These are phyloP conservation scores for Galleria mellonella DNA, from an alignment of 1,140 invertebrate genomes.

Conservation along the genomic window DNA sequence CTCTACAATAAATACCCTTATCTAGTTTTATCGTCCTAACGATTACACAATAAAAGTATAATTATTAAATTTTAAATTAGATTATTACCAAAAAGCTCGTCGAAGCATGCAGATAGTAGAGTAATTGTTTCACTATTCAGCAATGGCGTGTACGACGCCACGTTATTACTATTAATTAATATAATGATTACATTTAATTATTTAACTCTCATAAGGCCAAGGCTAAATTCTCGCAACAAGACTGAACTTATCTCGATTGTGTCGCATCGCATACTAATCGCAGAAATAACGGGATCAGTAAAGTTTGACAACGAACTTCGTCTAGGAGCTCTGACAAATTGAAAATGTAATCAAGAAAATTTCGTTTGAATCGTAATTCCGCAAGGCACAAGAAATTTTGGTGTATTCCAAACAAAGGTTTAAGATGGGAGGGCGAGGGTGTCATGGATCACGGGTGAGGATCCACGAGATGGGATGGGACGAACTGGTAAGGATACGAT, in stretches of 20 bases:
- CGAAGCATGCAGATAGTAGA: conserved; percentile 72
- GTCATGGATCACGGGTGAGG: too few relatives aligned
- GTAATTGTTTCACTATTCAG: conserved; percentile 66
- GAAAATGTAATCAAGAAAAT: conserved; percentile 16
- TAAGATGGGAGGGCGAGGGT: neutral
- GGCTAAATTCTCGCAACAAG: conserved; percentile 72
- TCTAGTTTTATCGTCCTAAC: conserved; percentile 65
- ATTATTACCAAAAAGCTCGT: conserved; percentile 73
- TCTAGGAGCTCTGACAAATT: conserved; percentile 12
- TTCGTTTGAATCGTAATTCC: conserved; percentile 27
- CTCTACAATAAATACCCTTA: conserved; percentile 73
- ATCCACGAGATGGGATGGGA: neutral
- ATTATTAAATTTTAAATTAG: conserved; percentile 71
- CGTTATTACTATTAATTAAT: conserved; percentile 46
- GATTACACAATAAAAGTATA: conserved; percentile 68
- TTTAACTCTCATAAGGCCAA: conserved; percentile 72
- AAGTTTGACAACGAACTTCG: conserved; percentile 14
- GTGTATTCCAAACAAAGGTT: conserved; percentile 17
- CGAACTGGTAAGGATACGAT: conserved; percentile 10
- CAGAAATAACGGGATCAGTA: conserved; percentile 15
- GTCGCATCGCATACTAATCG: conserved; percentile 45
- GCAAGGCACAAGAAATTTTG: conserved; percentile 65
- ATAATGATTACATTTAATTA: conserved; percentile 68
- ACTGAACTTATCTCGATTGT: conserved; percentile 51
- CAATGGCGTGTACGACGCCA: conserved; percentile 51